Evolutionary conservation across 2,113 vertebrate genomes (phyloP), one percentile per base, ranked within the genome.

Genomic region (Sebastes fasciatus): DNA sequence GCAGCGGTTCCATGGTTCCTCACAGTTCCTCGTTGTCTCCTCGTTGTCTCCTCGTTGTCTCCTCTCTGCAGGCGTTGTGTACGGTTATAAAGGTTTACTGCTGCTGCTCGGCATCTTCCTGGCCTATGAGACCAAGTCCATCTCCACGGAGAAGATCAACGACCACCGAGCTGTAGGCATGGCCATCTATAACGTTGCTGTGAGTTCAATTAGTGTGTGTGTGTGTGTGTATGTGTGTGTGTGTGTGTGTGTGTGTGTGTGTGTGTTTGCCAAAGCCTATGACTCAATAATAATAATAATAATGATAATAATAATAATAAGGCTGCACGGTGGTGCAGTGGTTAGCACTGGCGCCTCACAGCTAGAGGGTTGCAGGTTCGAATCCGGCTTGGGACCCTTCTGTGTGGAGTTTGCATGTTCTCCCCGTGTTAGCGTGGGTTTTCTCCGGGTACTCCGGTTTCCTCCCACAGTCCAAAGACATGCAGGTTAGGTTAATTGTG

Each of bases 81-180:
- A 98, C 1, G 97, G 97, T 54, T 98, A 97, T 71, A 98, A 98
- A 89, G 97, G 97, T 13, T 82, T 98, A 5, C 79, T 98, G 74
- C 94, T 98, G 76, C 92, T 98, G n/a, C 91, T 97, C 40, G 97
- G 97, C 8, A 98, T 98, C 86, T 98, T 98, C 88, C 93, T 98
- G 86, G 97, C 97, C 3, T 98, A 98, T 0, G 97, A 98, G 91
- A 98, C 97, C 74, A 98, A 98, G 91, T 97, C 97, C 1, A 95
- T 98, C 52, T 98, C 97, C 77, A 97, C 96, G 0, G 97, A 97
- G 94, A 98, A 97, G 92, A 97, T 97, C 91, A 97, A 97, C 0
- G 97, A 97, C 90, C 97, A 97, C 91, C 94, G 97, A 5, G 96
- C 97, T 0, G 97, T 97, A 82, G 97, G 96, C 88, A 97, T 97